Evolutionary conservation across 64 coral and sea anemone species (phyloP).

Genomic region (Pachyseris speciosa): DNA sequence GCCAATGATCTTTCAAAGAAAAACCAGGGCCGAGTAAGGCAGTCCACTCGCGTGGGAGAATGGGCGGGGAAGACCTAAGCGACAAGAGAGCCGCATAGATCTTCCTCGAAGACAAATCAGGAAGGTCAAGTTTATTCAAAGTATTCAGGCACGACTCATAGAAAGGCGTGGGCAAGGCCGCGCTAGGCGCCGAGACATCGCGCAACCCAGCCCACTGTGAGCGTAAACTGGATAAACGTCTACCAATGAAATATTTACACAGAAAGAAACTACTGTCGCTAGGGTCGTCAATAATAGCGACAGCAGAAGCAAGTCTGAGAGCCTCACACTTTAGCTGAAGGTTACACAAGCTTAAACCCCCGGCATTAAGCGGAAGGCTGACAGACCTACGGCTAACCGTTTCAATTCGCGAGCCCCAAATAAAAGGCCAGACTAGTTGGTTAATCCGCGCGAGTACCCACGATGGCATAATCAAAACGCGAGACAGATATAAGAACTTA

Average conservation of each 20-base stretch:
- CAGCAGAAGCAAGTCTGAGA: neutral
- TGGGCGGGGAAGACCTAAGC: no score
- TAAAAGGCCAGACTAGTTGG: neutral
- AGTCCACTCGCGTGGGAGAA: neutral
- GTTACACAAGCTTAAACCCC: neutral
- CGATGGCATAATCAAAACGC: neutral
- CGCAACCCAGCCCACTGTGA: neutral
- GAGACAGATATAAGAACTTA: neutral
- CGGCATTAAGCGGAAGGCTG: neutral
- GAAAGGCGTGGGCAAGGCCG: neutral
- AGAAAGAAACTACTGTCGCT: neutral
- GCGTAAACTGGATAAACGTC: neutral
- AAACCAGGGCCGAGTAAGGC: neutral
- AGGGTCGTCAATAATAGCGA: neutral
- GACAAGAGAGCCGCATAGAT: no score
- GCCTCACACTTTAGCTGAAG: neutral
- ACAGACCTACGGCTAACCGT: neutral
- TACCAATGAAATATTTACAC: neutral
- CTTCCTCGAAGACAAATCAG: no score
- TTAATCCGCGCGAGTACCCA: neutral
- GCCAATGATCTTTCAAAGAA: neutral
- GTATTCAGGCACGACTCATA: no score
- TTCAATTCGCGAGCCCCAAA: neutral
- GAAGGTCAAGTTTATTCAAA: no score
- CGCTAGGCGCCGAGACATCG: neutral